phyloP scores from a whole-genome alignment of 2,888 invertebrate species.

The Hirtodrosophila duncani region DNA sequence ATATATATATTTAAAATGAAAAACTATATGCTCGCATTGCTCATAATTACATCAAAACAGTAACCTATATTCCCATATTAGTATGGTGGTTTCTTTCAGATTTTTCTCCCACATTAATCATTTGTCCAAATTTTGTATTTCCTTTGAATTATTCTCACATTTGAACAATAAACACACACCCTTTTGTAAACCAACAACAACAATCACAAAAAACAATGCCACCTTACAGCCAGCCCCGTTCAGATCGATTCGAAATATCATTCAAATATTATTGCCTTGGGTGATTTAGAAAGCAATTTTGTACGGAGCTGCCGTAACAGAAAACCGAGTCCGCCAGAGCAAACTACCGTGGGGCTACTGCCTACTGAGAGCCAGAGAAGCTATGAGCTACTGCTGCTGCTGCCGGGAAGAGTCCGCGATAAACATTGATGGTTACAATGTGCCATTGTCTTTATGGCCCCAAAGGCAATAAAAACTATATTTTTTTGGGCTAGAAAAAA shows the following conservation, averaged over 20 bases:
- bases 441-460: conserved; percentile 63
- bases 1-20: too few species aligned
- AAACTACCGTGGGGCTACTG: conserved; percentile 70
- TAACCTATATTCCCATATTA: too few species aligned
- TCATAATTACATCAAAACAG: too few species aligned
- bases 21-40: too few species aligned
- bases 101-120: conserved; percentile 17
- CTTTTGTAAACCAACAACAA: conserved; percentile 22
- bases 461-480: conserved; percentile 10
- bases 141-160: not conserved
- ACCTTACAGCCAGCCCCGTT: conserved; percentile 4
- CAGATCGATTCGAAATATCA: conserved; percentile 58
- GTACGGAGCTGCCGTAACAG: conserved; percentile 35
- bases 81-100: too few species aligned
- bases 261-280: conserved; percentile 49
- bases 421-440: conserved; percentile 60
- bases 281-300: conserved; percentile 74
- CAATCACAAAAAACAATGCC: conserved; percentile 31
- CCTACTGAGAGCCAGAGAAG: conserved; percentile 63
- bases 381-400: too few species aligned
- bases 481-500: not conserved
- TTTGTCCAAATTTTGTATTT: conserved; percentile 1
- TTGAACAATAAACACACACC: conserved; percentile 32
- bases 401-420: conserved; percentile 66
- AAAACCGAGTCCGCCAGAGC: conserved; percentile 15